Conservation (phyloP, 2,797 vertebrate genomes). For the Hippopotamyrus pictus region DNA sequence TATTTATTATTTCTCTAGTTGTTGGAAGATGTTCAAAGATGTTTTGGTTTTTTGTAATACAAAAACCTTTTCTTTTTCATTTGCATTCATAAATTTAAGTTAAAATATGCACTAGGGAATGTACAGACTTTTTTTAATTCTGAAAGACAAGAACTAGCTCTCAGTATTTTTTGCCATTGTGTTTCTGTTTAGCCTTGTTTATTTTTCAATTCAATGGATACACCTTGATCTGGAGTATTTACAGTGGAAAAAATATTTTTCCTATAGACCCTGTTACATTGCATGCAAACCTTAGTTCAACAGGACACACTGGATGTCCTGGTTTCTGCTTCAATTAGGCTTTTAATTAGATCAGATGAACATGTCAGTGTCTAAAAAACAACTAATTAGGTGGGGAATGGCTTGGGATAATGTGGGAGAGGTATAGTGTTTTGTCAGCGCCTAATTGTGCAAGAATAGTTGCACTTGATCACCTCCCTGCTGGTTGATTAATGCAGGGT, state of each 20-base stretch:
- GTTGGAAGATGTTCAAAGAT: background rate
- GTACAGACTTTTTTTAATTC: background rate
- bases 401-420: background rate
- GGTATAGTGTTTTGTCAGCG: background rate
- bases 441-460: background rate
- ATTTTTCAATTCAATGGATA: background rate
- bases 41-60: background rate
- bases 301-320: background rate
- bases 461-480: background rate
- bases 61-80: background rate
- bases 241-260: background rate
- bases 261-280: background rate
- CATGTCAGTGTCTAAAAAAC: background rate
- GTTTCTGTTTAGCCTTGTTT: background rate
- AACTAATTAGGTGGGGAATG: conserved; percentile 1
- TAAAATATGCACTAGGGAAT: background rate
- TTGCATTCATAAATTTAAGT: background rate
- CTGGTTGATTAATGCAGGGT: background rate
- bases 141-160: background rate
- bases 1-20: background rate
- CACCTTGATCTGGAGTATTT: background rate
- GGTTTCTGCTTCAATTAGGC: background rate
- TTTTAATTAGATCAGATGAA: conserved; percentile 5
- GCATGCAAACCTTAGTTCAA: background rate
- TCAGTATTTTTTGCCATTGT: background rate